These are phyloP conservation scores for Coenobita brevimanus DNA, from an alignment of 1,140 invertebrate species.

Conservation along the genomic window DNA sequence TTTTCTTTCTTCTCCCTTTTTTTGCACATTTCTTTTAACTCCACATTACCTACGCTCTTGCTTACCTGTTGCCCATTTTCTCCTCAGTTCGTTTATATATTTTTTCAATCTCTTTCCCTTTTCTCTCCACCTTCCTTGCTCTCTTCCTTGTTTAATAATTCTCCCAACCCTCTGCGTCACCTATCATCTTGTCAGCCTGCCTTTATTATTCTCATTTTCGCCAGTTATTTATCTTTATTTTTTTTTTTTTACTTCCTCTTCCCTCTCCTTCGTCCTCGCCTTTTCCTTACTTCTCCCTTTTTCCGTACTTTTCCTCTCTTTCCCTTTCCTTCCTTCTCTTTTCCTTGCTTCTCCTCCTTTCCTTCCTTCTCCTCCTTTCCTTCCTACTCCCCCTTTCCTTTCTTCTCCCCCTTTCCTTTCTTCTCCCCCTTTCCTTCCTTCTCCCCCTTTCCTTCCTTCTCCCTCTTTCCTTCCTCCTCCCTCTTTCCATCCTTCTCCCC, in stretches of 20 bases:
- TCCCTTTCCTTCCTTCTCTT: not conserved
- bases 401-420: not conserved
- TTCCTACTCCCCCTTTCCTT: not conserved
- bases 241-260: not conserved
- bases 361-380: not conserved
- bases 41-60: too few species aligned
- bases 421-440: not conserved
- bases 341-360: not conserved
- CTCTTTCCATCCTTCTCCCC: not conserved
- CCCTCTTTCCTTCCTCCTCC: not conserved
- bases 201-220: too few species aligned
- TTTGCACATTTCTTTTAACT: too few species aligned
- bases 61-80: too few species aligned
- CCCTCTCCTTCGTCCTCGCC: not conserved
- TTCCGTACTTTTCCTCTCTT: not conserved
- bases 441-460: not conserved
- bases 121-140: too few species aligned
- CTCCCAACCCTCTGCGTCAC: too few species aligned
- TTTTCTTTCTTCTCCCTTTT: too few species aligned
- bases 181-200: too few species aligned
- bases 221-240: not conserved
- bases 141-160: too few species aligned
- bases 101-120: too few species aligned
- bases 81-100: too few species aligned
- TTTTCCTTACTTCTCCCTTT: too few species aligned